phyloP scores from a whole-genome alignment of 2,113 vertebrate genomes.

The Cyphomyrus plagiostoma region DNA sequence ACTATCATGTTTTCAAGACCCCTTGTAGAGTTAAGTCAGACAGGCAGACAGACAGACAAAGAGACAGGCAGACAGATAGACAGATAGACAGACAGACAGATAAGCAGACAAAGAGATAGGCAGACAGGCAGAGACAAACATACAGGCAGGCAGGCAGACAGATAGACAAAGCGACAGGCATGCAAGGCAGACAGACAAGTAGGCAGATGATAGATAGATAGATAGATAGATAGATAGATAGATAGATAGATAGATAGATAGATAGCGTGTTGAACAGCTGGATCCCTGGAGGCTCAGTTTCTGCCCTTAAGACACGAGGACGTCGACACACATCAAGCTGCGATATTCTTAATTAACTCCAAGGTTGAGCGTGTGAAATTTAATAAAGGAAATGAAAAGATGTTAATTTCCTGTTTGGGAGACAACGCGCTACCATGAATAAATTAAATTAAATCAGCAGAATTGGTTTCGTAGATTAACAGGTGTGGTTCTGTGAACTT shows the following conservation, averaged over 20 bases:
- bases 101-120: too few relatives aligned
- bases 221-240: background rate
- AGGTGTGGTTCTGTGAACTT: background rate
- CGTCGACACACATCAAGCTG: conserved; percentile 38
- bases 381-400: conserved; percentile 68
- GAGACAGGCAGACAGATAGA: background rate
- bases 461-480: conserved; percentile 40
- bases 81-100: background rate
- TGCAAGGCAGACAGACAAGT: background rate
- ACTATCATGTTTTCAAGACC: background rate
- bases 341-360: conserved; percentile 66
- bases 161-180: too few relatives aligned
- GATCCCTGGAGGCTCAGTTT: background rate
- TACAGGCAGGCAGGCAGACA: background rate
- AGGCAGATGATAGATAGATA: background rate
- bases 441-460: conserved; percentile 54
- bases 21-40: background rate
- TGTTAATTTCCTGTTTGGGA: conserved; percentile 61
- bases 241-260: background rate
- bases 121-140: too few relatives aligned
- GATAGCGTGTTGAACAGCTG: background rate
- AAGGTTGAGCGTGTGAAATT: conserved; percentile 65
- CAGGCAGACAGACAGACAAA: background rate
- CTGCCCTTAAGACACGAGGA: conserved; percentile 20
- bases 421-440: conserved; percentile 50